phyloP scores from a whole-genome alignment of 2,888 invertebrate species.

The Timandra comae region DNA sequence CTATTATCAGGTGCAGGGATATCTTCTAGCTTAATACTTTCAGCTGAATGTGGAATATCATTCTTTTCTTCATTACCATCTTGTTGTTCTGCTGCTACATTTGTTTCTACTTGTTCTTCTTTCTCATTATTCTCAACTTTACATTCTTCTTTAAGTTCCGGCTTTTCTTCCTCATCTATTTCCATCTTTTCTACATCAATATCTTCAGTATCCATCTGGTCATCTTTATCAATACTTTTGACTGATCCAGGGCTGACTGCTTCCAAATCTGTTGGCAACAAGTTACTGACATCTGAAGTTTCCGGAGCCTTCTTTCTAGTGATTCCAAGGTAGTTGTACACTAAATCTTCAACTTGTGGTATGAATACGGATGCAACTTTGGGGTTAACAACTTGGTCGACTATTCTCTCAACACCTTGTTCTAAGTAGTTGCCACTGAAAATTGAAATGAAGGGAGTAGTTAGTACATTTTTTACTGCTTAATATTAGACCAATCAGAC shows the following conservation, averaged over 20 bases:
- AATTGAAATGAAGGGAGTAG: too few relatives aligned
- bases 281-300: conserved; percentile 61
- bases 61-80: conserved; percentile 44
- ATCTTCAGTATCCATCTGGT: conserved; percentile 42
- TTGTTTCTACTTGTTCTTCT: conserved; percentile 62
- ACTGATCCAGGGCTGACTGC: conserved; percentile 89
- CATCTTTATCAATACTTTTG: conserved; percentile 69
- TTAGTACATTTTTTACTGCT: too few relatives aligned
- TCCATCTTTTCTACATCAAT: conserved; percentile 33
- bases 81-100: conserved; percentile 51
- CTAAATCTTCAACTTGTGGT: conserved; percentile 93
- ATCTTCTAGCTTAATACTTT: conserved; percentile 54
- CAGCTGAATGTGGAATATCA: conserved; percentile 44
- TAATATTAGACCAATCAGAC: too few relatives aligned
- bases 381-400: conserved; percentile 96
- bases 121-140: conserved; percentile 18
- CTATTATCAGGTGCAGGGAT: conserved; percentile 36
- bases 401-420: conserved; percentile 94
- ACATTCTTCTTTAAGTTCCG: conserved; percentile 18
- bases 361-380: conserved; percentile 92
- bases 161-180: conserved; percentile 36
- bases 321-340: conserved; percentile 90
- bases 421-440: conserved; percentile 91
- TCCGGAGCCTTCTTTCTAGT: conserved; percentile 78
- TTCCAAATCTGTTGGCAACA: conserved; percentile 86